These are phyloP conservation scores for Salvelinus alpinus DNA, from an alignment of 2,113 vertebrate genomes.

Conservation along the genomic window DNA sequence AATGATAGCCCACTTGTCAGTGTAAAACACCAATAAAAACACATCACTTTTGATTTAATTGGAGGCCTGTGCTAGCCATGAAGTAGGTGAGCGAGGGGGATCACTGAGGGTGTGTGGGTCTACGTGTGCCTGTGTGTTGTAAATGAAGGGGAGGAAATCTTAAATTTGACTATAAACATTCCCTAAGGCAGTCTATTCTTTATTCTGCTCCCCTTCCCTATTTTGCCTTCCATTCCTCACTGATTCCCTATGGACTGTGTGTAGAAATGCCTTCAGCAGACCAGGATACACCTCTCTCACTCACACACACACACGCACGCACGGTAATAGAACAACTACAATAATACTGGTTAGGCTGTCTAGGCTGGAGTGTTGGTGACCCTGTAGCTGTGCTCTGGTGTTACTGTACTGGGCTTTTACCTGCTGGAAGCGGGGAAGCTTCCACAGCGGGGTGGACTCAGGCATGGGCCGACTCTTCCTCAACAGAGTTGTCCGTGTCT, in stretches of 20 bases:
- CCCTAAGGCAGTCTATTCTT: no score
- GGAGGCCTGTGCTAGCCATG: slow-evolving; percentile 77
- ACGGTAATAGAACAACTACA: no score
- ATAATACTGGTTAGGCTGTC: no score
- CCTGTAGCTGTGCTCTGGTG: neutral
- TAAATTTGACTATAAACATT: no score
- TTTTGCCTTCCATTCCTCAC: slow-evolving; percentile 20
- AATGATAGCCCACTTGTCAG: slow-evolving; percentile 99
- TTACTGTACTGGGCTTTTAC: neutral
- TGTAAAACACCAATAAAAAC: slow-evolving; percentile 99
- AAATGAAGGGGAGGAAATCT: slow-evolving; percentile 21
- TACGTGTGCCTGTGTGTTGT: slow-evolving; percentile 5
- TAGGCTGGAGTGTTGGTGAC: neutral
- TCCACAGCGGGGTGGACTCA: slow-evolving; percentile 73
- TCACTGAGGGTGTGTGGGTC: slow-evolving; percentile 6
- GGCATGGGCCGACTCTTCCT: slow-evolving; percentile 58
- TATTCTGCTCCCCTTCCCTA: no score
- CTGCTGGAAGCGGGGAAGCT: slow-evolving; percentile 58
- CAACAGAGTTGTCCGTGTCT: slow-evolving; percentile 78
- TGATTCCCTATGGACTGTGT: slow-evolving; percentile 16
- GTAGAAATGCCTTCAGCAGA: slow-evolving; percentile 9
- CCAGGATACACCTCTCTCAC: neutral
- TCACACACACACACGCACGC: neutral
- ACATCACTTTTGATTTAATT: slow-evolving; percentile 99
- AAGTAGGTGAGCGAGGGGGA: no score